Base-by-base conservation (phyloP, 2,888 invertebrate genomes). In the Hemicrepidius hirtus region DNA sequence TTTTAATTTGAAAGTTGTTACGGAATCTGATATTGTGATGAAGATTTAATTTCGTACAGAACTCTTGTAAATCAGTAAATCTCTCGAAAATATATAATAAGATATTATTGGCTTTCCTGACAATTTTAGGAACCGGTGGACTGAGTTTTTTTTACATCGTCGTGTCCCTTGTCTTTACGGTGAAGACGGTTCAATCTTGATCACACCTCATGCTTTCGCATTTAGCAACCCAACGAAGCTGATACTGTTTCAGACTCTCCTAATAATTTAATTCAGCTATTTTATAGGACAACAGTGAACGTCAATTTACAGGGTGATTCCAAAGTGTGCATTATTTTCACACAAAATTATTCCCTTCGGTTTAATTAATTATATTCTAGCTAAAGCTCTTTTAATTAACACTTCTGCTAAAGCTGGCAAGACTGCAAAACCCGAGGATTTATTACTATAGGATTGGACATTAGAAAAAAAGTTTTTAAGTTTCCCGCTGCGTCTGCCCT, bases 151-250 rank as follows among this genome's bases (percentile, higher is more conserved):
- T 9, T 0, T 3, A 46, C 7, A 46, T n/a, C 41, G 41, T 3
- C 16, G 41, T 46, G 46, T 46, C 46, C 20, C 20, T 35, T 55
- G 35, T 55, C 35, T 55, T 18, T 32, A 18, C 24, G 18, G 20
- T 53, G 65, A 65, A 41, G 55, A 55, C 53, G 53, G 65, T 65
- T 41, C 41, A 53, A 65, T 65, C 55, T 65, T 55, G 65, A 65
- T 65, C 65, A 55, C 65, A 65, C 65, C 40, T 65, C 28, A 16
- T 3, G 55, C 35, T 55, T 55, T 55, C 16, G 13, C 24, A 12
- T 50, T 50, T 50, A 16, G 24, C 46, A 46, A 3, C 18, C 9
- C 46, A 46, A 10, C 46, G 3, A 46, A 46, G 16, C 16, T 46
- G 16, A 46, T 46, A 18, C 6, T n/a, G 10, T 46, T 16, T 1